Conservation (phyloP, 1,140 invertebrate genomes). For the Micrasema longulum region DNA sequence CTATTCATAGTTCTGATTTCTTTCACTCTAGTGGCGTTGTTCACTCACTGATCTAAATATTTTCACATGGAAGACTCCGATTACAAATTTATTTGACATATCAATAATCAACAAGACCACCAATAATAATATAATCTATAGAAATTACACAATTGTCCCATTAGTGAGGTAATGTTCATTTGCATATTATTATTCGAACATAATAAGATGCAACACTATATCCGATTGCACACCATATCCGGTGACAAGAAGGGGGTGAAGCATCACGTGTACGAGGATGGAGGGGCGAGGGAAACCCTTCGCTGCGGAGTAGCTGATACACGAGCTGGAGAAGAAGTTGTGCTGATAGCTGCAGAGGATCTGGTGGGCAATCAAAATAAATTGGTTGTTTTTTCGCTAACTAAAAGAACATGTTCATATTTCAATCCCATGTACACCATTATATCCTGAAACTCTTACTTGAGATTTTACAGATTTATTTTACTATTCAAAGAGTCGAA, state of each 20-base stretch:
- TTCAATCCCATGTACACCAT: no score
- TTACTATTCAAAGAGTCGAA: no score
- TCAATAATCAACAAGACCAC: conserved; percentile 25
- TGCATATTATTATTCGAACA: conserved; percentile 10
- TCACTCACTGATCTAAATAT: background rate
- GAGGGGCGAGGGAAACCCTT: conserved; percentile 45
- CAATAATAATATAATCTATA: conserved; percentile 17
- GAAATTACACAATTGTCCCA: conserved; percentile 27
- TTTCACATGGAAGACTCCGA: conserved; percentile 26
- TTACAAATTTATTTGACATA: conserved; percentile 8
- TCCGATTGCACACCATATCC: conserved; percentile 10
- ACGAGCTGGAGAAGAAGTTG: conserved; percentile 20
- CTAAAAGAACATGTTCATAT: no score
- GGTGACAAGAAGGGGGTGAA: background rate
- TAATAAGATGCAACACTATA: conserved; percentile 1
- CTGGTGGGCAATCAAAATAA: conserved; percentile 26
- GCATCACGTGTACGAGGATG: conserved; percentile 42
- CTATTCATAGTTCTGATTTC: background rate
- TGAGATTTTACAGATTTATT: no score
- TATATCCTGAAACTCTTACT: no score
- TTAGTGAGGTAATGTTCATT: conserved; percentile 37
- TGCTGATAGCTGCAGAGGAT: conserved; percentile 47
- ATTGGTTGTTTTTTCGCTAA: no score
- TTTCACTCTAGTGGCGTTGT: background rate
- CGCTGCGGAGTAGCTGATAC: conserved; percentile 12